These are phyloP conservation scores for Diabrotica undecimpunctata DNA, from an alignment of 1,140 invertebrate species.

Conservation along the genomic window DNA sequence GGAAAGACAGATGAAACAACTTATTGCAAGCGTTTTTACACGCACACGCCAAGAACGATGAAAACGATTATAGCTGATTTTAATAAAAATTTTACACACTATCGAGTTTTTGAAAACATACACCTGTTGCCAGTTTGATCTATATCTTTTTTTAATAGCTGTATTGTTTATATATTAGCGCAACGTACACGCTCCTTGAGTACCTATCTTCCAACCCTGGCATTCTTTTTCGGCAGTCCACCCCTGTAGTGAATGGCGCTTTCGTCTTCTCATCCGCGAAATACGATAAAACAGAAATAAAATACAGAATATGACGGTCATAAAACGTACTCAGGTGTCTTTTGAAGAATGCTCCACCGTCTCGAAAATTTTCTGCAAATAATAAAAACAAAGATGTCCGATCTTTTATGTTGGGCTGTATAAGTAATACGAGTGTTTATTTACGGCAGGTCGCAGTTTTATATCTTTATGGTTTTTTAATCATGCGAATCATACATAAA, in stretches of 20 bases:
- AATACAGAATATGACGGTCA: slow-evolving; percentile 38
- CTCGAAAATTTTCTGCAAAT: slow-evolving; percentile 24
- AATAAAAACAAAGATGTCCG: slow-evolving; percentile 26
- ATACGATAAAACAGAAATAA: slow-evolving; percentile 43
- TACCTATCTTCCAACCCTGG: no score
- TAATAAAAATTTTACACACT: no score
- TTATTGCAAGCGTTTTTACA: no score
- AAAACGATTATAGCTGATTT: no score
- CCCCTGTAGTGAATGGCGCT: slow-evolving; percentile 25
- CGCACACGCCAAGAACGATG: no score
- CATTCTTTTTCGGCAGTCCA: no score
- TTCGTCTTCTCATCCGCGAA: slow-evolving; percentile 22
- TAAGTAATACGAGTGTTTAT: slow-evolving; percentile 6
- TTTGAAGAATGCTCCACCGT: slow-evolving; percentile 22
- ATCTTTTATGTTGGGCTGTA: slow-evolving; percentile 6
- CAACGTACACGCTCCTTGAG: no score
- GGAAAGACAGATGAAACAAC: no score
- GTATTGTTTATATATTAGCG: no score
- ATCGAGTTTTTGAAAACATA: no score
- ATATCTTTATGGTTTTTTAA: background rate
- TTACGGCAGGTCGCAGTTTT: slow-evolving; percentile 4
- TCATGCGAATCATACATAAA: background rate
- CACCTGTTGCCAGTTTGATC: no score
- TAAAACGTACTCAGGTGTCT: slow-evolving; percentile 44
- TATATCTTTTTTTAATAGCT: no score